Evolutionary conservation across 2,113 vertebrate species (phyloP), one percentile per base, ranked within the genome.

Genomic region (Notothenia coriiceps): DNA sequence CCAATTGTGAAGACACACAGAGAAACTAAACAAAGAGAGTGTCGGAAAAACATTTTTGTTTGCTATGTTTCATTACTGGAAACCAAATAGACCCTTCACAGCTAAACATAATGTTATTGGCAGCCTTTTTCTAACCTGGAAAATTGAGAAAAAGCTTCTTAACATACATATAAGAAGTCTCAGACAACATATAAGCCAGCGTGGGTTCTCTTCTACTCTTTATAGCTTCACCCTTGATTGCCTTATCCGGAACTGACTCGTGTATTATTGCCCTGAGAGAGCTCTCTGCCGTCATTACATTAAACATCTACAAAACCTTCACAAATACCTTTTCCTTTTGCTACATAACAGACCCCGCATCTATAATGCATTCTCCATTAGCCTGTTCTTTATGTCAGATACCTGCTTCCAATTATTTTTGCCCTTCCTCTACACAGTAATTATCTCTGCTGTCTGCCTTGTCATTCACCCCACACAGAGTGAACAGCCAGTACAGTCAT

Each of bases 211-310:
- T 52, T 51, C 49, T 46, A 64, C 60, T 65, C 56, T 43, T 62
- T 50, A 46, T 43, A 60, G 64, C 72, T 71, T 85, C 49, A 66
- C 47, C 20, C 74, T 83, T 80, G 60, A 86, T 77, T 83, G 72
- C 81, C 51, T 83, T 70, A 54, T 90, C 79, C 69, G 67, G 35
- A 63, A 74, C 66, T 88, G 92, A 91, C 86, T 89, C 87, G 85
- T 88, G 63, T 72, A 64, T 74, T 69, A 77, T 70, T 82, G 51
- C 65, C 54, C 75, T 55, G 51, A 57, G 25, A 84, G 70, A 46
- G 25, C 72, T 72, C 33, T 68, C 84, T 84, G 84, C 71, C 80
- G 63, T 67, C 79, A 68, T 72, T 15, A 43, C 57, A 64, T 63
- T 78, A 77, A 84, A 86, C 63, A 62, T 56, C 73, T 86, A 61